phyloP scores from a whole-genome alignment of 2,888 invertebrate species.

The Cyaniris semiargus region DNA sequence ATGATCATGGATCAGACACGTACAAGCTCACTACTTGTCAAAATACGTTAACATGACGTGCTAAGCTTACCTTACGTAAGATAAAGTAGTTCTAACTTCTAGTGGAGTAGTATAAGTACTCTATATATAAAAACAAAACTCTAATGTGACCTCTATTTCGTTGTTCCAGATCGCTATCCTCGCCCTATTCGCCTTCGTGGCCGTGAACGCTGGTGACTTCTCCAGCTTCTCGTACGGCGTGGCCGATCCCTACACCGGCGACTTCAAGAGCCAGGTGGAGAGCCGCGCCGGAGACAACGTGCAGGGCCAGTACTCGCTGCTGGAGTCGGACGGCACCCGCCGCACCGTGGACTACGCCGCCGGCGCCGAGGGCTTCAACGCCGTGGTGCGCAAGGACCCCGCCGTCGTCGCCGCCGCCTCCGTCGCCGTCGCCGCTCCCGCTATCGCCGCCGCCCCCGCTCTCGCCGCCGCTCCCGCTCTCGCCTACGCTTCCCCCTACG shows the following conservation, averaged over 20 bases:
- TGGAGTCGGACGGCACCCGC: slow-evolving; percentile 76
- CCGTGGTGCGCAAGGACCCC: slow-evolving; percentile 77
- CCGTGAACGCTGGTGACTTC: slow-evolving; percentile 51
- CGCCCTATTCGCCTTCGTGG: slow-evolving; percentile 56
- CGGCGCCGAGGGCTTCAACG: slow-evolving; percentile 78
- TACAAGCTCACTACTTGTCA: background rate
- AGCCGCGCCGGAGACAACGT: slow-evolving; percentile 73
- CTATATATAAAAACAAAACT: slow-evolving; percentile 33
- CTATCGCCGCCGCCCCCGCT: slow-evolving; percentile 41
- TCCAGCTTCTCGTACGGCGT: slow-evolving; percentile 78
- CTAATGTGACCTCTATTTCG: slow-evolving; percentile 33
- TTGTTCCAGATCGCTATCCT: slow-evolving; percentile 56
- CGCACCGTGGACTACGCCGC: slow-evolving; percentile 81
- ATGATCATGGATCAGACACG: background rate
- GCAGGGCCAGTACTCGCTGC: slow-evolving; percentile 76
- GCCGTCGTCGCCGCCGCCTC: slow-evolving; percentile 54
- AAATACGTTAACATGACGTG: background rate
- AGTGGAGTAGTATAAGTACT: background rate
- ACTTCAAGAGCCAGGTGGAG: slow-evolving; percentile 78
- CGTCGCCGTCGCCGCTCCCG: slow-evolving; percentile 48
- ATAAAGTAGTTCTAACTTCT: too few species aligned
- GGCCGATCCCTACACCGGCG: slow-evolving; percentile 79
- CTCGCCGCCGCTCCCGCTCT: slow-evolving; percentile 44
- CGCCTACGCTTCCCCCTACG: slow-evolving; percentile 44
- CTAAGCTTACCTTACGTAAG: background rate